phyloP scores from a whole-genome alignment of 2,113 vertebrate species.

The Lichenostomus cassidix region DNA sequence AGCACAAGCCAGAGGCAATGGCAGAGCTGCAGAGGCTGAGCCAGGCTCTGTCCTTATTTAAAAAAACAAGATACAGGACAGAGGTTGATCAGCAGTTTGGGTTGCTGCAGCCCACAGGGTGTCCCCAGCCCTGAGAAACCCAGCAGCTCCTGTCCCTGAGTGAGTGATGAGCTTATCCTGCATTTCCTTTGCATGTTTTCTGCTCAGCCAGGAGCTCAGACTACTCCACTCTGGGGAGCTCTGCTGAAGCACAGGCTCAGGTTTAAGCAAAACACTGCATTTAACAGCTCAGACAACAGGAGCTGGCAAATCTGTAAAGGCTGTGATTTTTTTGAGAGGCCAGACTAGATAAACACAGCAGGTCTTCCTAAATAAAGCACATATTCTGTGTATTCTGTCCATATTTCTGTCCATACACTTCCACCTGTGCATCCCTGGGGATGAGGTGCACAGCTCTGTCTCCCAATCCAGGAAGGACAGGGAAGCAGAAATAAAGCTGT shows the following conservation, averaged over 20 bases:
- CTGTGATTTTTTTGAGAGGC: background rate
- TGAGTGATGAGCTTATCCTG: background rate
- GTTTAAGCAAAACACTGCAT: background rate
- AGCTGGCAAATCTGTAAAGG: background rate
- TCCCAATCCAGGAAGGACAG: background rate
- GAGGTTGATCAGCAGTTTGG: background rate
- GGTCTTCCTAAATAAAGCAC: background rate
- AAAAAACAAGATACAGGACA: background rate
- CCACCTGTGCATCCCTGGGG: background rate
- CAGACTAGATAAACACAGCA: background rate
- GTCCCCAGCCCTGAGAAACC: background rate
- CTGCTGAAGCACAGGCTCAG: background rate
- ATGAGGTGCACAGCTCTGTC: background rate
- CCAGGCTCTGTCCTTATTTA: background rate
- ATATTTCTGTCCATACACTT: accelerated
- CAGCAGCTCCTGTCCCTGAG: background rate
- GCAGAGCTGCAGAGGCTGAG: background rate
- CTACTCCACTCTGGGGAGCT: background rate
- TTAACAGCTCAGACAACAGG: background rate
- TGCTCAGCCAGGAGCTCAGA: background rate
- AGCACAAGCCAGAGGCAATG: background rate
- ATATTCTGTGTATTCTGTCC: background rate
- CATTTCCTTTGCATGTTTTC: background rate
- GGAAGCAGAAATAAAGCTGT: background rate
- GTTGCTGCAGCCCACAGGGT: background rate